Percentiles rank a stretch among this genome's conserved stretches.
Conservation (phyloP, 2,113 vertebrate species). For the Pungitius pungitius region DNA sequence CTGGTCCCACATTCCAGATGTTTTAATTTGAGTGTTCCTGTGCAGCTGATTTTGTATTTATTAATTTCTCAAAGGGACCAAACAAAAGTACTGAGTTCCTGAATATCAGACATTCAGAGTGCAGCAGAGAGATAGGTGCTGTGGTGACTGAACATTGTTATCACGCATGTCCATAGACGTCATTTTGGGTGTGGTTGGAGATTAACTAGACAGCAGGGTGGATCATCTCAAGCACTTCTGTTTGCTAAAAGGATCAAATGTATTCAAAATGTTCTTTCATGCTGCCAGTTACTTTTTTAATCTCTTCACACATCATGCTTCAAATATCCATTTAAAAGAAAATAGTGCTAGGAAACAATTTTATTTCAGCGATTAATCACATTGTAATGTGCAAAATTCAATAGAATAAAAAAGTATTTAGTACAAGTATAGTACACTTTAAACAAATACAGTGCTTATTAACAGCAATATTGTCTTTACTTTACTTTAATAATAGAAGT, state of each 20-base stretch:
- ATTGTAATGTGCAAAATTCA: too few relatives aligned
- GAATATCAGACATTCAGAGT: conserved; percentile 12
- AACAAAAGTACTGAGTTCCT: too few relatives aligned
- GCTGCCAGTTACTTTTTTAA: not conserved
- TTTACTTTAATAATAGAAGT: too few relatives aligned
- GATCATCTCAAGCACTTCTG: not conserved
- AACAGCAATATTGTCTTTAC: too few relatives aligned
- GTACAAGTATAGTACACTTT: too few relatives aligned
- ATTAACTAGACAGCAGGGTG: conserved; percentile 23
- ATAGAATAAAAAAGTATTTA: too few relatives aligned
- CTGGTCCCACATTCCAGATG: not conserved
- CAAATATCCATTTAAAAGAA: not conserved
- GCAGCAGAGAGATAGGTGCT: conserved; percentile 23
- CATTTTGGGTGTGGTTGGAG: conserved; percentile 47
- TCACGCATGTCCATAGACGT: conserved; percentile 36
- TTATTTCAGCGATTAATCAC: too few relatives aligned
- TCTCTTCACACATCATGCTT: not conserved
- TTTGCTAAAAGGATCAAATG: not conserved
- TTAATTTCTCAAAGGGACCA: too few relatives aligned
- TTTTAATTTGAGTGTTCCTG: not conserved
- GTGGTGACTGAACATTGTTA: conserved; percentile 24
- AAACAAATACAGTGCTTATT: too few relatives aligned
- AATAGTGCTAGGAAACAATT: not conserved
- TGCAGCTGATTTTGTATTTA: not conserved
- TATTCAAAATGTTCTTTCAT: not conserved